Evolutionary conservation across 2,888 invertebrate species (phyloP).

Genomic region (Geophilus truncorum): DNA sequence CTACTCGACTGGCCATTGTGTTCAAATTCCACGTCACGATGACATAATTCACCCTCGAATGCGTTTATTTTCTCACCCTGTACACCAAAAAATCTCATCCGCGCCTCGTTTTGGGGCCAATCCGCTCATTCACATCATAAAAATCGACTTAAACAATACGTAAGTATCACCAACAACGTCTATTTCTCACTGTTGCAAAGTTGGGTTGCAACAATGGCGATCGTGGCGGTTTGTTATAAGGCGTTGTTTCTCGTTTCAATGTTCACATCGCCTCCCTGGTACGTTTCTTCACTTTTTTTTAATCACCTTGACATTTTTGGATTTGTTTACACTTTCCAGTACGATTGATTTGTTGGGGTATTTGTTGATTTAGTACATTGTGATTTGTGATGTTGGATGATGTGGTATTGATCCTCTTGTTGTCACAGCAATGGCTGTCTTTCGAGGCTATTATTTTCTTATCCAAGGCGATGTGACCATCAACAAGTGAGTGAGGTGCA

Average conservation of each 20-base stretch:
- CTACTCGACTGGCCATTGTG: conserved; percentile 22
- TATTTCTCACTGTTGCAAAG: neutral
- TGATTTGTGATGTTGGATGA: neutral
- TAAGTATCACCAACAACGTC: neutral
- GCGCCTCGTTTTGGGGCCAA: neutral
- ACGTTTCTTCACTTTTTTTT: neutral
- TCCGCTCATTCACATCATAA: neutral
- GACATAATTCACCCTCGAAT: conserved; percentile 22
- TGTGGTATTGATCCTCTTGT: neutral
- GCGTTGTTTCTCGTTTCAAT: neutral
- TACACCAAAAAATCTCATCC: neutral
- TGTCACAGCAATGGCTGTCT: neutral
- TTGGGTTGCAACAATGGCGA: neutral
- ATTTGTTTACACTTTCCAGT: neutral
- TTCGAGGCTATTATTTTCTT: neutral
- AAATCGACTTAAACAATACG: neutral
- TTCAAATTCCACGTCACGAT: conserved; percentile 28
- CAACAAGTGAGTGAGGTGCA: neutral
- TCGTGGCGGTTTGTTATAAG: neutral
- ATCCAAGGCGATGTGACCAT: neutral
- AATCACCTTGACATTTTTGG: neutral
- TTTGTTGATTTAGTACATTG: neutral
- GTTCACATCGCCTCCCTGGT: neutral
- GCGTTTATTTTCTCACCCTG: neutral
- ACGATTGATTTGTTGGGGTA: neutral